Base-by-base conservation (phyloP, 2,888 invertebrate species). In the Geophilus truncorum region DNA sequence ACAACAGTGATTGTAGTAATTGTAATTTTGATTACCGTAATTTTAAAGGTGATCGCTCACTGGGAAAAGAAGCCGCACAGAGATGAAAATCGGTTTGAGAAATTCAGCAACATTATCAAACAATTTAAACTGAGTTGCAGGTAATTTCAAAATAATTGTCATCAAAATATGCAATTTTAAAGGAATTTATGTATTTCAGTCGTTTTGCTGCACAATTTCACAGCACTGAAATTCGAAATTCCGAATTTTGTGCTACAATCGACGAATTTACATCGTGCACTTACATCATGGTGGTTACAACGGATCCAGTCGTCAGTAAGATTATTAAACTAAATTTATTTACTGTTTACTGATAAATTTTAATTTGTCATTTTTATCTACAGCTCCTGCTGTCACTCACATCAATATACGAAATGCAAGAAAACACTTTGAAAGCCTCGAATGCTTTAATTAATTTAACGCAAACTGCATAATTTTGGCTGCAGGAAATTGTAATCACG, bases 51-150 rank as follows among this genome's bases (percentile, higher is more conserved):
- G 23, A 98, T 99, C 84, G 98, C 98, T 0, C 94, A 97, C 88
- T 96, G 95, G 87, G 95, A 97, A 88, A 90, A 95, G 84, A 92
- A 93, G 87, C 92, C 92, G 83, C 98, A 99, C 88, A 92, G 94
- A 83, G 99, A 99, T 88, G 92, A 95, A 62, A 98, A 99, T 88
- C 92, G 99, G 84, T 99, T 99, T 88, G 99, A 99, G 88, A 99
- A 99, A 88, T 98, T 99, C 80, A 98, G 98, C 80, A 99, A 99
- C 89, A 99, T 99, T 84, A 98, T 99, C 83, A 99, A 99, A 87
- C 99, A 99, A 89, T 99, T 99, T 88, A 99, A 99, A 87, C 89
- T 99, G 79, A 98, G 97, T 83, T 99, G 99, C 89, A 91, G 90
- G 90, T 90, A 84, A 32, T 32, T 32, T 32, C 84, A 82, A 45